A percentile compares a stretch with the other conserved stretches of the same genome.
These are phyloP conservation scores for Drepana arcuata DNA, from an alignment of 1,140 invertebrate species.

Conservation along the genomic window DNA sequence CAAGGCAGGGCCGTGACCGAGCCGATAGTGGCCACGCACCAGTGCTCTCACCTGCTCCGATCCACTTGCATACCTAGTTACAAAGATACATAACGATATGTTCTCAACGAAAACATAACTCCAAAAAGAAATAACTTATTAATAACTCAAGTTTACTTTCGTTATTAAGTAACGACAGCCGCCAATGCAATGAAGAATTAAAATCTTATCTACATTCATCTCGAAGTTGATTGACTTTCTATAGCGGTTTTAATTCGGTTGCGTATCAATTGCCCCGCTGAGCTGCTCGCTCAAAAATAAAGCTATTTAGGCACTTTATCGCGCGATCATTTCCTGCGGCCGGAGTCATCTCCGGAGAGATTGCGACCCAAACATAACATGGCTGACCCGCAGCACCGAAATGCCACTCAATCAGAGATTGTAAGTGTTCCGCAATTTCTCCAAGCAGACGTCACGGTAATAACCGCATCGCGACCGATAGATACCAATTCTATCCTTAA, in stretches of 20 bases:
- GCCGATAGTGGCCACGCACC: slow-evolving; percentile 11
- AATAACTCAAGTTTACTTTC: too few species aligned
- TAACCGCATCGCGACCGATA: slow-evolving; percentile 27
- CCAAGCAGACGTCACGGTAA: slow-evolving; percentile 47
- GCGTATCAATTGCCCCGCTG: slow-evolving; percentile 44
- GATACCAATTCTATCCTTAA: slow-evolving; percentile 46
- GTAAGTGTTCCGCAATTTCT: slow-evolving; percentile 33
- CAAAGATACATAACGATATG: too few species aligned
- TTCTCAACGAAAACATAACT: too few species aligned
- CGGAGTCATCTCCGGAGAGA: slow-evolving; percentile 23
- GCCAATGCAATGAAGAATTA: slow-evolving; percentile 17
- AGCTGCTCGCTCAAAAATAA: slow-evolving; percentile 36
- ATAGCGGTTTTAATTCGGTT: slow-evolving; percentile 48
- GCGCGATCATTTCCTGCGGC: slow-evolving; percentile 23
- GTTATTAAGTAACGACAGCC: background rate
- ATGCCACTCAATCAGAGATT: slow-evolving; percentile 39
- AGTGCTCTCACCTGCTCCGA: slow-evolving; percentile 13
- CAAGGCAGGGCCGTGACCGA: slow-evolving; percentile 19
- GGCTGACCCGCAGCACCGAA: slow-evolving; percentile 36
- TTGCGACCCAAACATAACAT: slow-evolving; percentile 39
- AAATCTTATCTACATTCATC: slow-evolving; percentile 39
- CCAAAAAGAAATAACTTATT: too few species aligned
- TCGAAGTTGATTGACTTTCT: slow-evolving; percentile 57
- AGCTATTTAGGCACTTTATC: slow-evolving; percentile 54
- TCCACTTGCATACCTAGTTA: too few species aligned